These are phyloP conservation scores for Brachyistius frenatus DNA, from an alignment of 2,113 vertebrate genomes.

Conservation along the genomic window DNA sequence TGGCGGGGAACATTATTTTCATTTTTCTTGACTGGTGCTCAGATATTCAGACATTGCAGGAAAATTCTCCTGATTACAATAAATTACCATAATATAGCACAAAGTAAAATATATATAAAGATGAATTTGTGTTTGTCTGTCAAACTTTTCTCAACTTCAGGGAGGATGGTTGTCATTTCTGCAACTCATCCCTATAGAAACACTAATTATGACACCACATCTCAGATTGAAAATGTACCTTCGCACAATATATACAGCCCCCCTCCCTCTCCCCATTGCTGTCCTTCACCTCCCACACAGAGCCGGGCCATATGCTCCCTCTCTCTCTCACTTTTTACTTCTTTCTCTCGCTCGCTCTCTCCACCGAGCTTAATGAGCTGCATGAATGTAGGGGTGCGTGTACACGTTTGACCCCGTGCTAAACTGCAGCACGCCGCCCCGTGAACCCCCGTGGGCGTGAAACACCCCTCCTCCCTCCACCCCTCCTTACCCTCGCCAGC, in stretches of 20 bases:
- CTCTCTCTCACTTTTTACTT: constrained; percentile 35
- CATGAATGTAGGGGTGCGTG: constrained; percentile 62
- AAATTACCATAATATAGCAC: constrained; percentile 59
- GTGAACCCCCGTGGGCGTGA: constrained; percentile 60
- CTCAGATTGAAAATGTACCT: constrained; percentile 42
- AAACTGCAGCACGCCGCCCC: constrained; percentile 69
- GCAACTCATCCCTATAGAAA: constrained; percentile 47
- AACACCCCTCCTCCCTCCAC: constrained; percentile 21
- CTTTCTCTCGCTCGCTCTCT: constrained; percentile 11
- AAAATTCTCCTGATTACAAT: constrained; percentile 50
- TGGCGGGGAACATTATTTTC: constrained; percentile 83
- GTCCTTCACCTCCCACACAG: constrained; percentile 77
- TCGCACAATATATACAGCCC: constrained; percentile 27
- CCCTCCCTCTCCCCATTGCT: constrained; percentile 25
- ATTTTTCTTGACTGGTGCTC: constrained; percentile 72
- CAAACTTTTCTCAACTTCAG: constrained; percentile 62
- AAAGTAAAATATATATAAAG: constrained; percentile 36
- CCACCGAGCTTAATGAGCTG: constrained; percentile 75
- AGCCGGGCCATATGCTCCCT: constrained; percentile 81
- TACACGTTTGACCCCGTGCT: constrained; percentile 76
- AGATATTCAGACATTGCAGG: constrained; percentile 57
- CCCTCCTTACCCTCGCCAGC: constrained; percentile 26
- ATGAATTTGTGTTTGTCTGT: constrained; percentile 18
- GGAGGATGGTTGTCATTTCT: constrained; percentile 20
- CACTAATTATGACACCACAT: constrained; percentile 57